Evolutionary conservation across 2,888 invertebrate species (phyloP).

Genomic region (Euzophera pinguis): DNA sequence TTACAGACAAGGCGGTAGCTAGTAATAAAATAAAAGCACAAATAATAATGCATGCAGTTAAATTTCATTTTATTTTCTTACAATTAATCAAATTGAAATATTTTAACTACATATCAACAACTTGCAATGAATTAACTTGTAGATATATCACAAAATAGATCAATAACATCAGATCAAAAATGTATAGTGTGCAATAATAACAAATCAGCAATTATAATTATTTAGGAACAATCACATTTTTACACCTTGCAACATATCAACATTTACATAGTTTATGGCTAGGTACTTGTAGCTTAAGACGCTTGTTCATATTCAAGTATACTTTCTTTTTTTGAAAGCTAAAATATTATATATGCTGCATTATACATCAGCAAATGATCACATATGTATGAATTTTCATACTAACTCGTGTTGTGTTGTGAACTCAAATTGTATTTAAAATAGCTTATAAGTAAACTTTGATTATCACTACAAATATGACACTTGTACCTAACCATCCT

Average conservation of each 20-base stretch:
- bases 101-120: conserved; percentile 1
- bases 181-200: neutral
- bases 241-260: neutral
- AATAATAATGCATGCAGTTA: neutral
- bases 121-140: neutral
- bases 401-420: too few relatives aligned
- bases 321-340: too few relatives aligned
- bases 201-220: neutral
- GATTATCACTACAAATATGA: too few relatives aligned
- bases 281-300: too few relatives aligned
- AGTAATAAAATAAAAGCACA: neutral
- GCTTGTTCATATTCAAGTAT: too few relatives aligned
- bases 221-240: neutral
- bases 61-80: conserved; percentile 16
- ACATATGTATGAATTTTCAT: too few relatives aligned
- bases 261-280: neutral
- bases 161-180: neutral
- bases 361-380: too few relatives aligned
- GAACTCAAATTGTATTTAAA: too few relatives aligned
- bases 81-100: conserved; percentile 9
- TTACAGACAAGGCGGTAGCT: too few relatives aligned
- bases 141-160: neutral
- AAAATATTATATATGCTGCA: too few relatives aligned
- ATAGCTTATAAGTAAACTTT: too few relatives aligned
- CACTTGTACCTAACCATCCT: too few relatives aligned